Evolutionary conservation across 2,797 vertebrate species (phyloP), one percentile per base, ranked within the genome.

Genomic region (Falco naumanni): DNA sequence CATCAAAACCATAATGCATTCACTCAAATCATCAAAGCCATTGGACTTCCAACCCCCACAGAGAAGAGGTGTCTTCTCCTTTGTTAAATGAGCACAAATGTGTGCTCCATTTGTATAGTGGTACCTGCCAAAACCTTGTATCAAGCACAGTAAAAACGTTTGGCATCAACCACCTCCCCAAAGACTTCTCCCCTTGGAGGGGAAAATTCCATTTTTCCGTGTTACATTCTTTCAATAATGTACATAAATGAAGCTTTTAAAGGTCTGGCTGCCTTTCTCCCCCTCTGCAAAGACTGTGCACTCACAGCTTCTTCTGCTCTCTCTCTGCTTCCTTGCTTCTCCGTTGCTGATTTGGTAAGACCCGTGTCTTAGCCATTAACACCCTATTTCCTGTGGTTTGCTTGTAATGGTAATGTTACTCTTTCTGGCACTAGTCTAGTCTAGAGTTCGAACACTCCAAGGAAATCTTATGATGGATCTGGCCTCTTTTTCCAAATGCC

Each of bases 151-250:
- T 56, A 43, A 91, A 91, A 94, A 70, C 60, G 83, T 68, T 85
- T 92, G 92, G 71, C 84, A n/a, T 71, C 37, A 74, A 47, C 53
- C 10, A 34, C 37, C 16, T 94, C 77, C 56, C 68, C 22, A 74
- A 69, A 83, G 84, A 80, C 26, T 80, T 80, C 64, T 87, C n/a
- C 64, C 31, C 33, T 83, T 5, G 1, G 78, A 94, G 56, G 64
- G 71, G 34, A 93, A 92, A 95, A 84, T 68, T 85, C 50, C 24
- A 5, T 45, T 85, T 96, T 94, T 60, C 53, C 2, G 0, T 51
- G 45, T 92, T 91, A 65, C 50, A 80, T 91, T 96, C 78, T 91
- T 89, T 74, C 87, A 83, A 6, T 87, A 83, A 80, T 53, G 75
- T 89, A 59, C 8, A 11, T 86, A 77, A 83, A 85, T 87, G 61